These are phyloP conservation scores for Pectinophora gossypiella DNA, from an alignment of 1,140 invertebrate genomes.

Conservation along the genomic window DNA sequence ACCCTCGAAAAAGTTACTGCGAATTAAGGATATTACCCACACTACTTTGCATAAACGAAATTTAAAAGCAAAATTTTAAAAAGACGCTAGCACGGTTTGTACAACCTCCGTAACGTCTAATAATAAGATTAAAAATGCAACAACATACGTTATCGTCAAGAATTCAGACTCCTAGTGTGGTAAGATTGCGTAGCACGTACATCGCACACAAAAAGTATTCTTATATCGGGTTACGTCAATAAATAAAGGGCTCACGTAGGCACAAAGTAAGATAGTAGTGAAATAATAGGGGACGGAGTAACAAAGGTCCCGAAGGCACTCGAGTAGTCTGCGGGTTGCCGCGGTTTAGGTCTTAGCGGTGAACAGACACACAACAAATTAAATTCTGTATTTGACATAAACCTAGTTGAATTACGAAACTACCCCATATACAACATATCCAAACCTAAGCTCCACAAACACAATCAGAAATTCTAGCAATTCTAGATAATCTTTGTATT, in stretches of 20 bases:
- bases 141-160: slow-evolving; percentile 11
- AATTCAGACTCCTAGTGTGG: slow-evolving; percentile 12
- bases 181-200: slow-evolving; percentile 18
- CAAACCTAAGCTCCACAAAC: background rate
- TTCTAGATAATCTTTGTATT: no score
- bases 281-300: slow-evolving; percentile 41
- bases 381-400: slow-evolving; percentile 33
- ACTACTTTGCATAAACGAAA: no score
- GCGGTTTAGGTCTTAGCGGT: slow-evolving; percentile 30
- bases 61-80: no score
- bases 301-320: slow-evolving; percentile 28
- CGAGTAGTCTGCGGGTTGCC: slow-evolving; percentile 23
- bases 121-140: slow-evolving; percentile 10
- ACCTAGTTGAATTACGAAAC: slow-evolving; percentile 5
- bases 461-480: background rate
- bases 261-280: slow-evolving; percentile 28
- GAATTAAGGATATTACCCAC: no score
- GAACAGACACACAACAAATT: slow-evolving; percentile 32
- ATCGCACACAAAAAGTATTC: slow-evolving; percentile 18
- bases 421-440: no score
- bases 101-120: no score
- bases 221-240: slow-evolving; percentile 25
- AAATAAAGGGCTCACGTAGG: slow-evolving; percentile 41
- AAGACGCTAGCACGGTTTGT: no score
- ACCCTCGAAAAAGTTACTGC: no score